Base-by-base conservation (phyloP, 92 coral and sea anemone genomes). In the Heliopora coerulea region DNA sequence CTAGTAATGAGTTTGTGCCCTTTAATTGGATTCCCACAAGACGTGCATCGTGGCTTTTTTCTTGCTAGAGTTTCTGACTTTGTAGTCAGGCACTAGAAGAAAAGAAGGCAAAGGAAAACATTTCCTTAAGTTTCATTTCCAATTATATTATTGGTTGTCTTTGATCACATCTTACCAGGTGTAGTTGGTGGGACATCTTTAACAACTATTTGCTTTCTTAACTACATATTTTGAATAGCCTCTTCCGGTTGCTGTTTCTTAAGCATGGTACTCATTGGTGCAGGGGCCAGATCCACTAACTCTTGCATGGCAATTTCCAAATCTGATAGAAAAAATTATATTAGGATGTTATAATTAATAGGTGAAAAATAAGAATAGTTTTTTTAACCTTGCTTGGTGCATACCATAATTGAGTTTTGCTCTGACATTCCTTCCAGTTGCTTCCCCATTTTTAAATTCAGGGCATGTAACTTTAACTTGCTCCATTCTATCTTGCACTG, bases 231-330 rank as follows among this genome's bases (percentile, higher is more conserved):
- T 28, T 49, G 6, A 13, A 78, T 65, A 20, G 82, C 75, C 24
- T 27, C 77, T n/a, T 31, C 27, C 18, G 60, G 42, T n/a, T 29
- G 75, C 58, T 65, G 33, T 25, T 78, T 78, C 0, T 78, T 35
- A 0, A 78, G 35, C 83, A 79, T 79, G 56, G 75, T 67, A 75
- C 65, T 79, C 78, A 79, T 79, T 26, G 83, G 78, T 29, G 19
- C 65, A 2, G 68, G 83, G 25, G 83, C 25, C 62, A 49, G 0
- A 21, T 25, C 46, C 20, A 29, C 34, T 20, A 78, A 34, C 52
- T 78, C 74, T 32, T 65, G 32, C 20, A 21, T 25, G 60, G 83
- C 79, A 34, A 50, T 78, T 28, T 32, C 10, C 8, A 79, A n/a
- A n/a, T n/a, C n/a, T n/a, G n/a, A n/a, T n/a, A n/a, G n/a, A n/a